Evolutionary conservation across 2,888 invertebrate species (phyloP).

Genomic region (Sminthurides aquaticus): DNA sequence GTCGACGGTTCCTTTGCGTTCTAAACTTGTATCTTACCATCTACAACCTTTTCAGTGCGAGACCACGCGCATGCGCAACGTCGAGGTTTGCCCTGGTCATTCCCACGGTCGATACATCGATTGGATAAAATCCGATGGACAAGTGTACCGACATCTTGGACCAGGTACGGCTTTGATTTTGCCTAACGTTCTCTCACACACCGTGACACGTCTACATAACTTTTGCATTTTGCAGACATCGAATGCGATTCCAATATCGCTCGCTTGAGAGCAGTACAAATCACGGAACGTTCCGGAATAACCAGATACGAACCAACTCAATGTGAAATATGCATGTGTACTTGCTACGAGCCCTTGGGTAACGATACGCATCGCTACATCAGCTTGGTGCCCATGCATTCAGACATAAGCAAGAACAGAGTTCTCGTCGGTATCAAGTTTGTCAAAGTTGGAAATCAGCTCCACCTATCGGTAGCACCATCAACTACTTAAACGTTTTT

Average conservation of each 20-base stretch:
- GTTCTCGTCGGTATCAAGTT: slow-evolving; percentile 20
- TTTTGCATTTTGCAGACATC: slow-evolving; percentile 5
- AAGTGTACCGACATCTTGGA: slow-evolving; percentile 8
- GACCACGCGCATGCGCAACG: slow-evolving; percentile 17
- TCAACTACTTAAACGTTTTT: no score
- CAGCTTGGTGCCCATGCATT: slow-evolving; percentile 17
- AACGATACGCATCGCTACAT: slow-evolving; percentile 19
- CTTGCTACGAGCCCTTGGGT: slow-evolving; percentile 21
- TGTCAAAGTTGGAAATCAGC: slow-evolving; percentile 16
- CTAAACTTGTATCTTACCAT: no score
- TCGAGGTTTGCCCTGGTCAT: slow-evolving; percentile 15
- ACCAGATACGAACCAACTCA: slow-evolving; percentile 22
- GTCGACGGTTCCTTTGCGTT: no score
- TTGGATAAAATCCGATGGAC: slow-evolving; percentile 15
- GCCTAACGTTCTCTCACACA: not conserved
- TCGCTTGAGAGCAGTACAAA: slow-evolving; percentile 3
- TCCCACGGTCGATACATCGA: slow-evolving; percentile 19
- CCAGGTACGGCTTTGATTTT: slow-evolving; percentile 7
- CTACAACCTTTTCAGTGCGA: slow-evolving; percentile 16
- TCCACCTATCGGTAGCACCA: slow-evolving; percentile 17
- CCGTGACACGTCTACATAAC: not conserved
- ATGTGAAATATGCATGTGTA: slow-evolving; percentile 25
- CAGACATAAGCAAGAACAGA: slow-evolving; percentile 14
- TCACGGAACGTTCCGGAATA: slow-evolving; percentile 20
- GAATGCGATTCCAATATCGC: slow-evolving; percentile 3